A percentile compares a stretch with the other conserved stretches of the same genome.
Conservation (phyloP, 2,888 invertebrate genomes). For the Plagiodera versicolora region DNA sequence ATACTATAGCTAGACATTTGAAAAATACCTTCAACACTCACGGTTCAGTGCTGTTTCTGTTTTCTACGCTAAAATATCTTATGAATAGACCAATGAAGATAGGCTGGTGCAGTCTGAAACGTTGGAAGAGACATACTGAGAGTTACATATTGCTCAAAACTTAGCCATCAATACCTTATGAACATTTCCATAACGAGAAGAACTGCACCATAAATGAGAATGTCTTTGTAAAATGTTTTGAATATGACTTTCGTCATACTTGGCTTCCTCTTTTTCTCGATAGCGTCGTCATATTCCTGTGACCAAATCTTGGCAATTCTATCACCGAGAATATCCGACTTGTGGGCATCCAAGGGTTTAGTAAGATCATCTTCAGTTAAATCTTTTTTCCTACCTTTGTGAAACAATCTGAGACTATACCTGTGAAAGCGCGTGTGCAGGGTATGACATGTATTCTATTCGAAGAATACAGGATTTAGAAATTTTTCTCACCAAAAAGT, state of each 20-base stretch:
- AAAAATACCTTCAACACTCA: conserved; percentile 28
- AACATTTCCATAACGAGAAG: conserved; percentile 61
- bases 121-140: neutral
- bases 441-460: too few relatives aligned
- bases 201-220: conserved; percentile 61
- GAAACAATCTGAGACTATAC: conserved; percentile 42
- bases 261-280: conserved; percentile 56
- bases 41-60: conserved; percentile 41
- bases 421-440: neutral
- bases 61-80: conserved; percentile 57
- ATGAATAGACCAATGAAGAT: conserved; percentile 59
- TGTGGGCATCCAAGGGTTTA: conserved; percentile 65
- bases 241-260: conserved; percentile 61
- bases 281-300: conserved; percentile 58
- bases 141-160: too few relatives aligned
- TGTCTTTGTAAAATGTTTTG: conserved; percentile 61
- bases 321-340: conserved; percentile 62
- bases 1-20: neutral
- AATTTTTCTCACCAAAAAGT: conserved; percentile 44
- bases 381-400: conserved; percentile 43
- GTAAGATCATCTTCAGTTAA: conserved; percentile 62
- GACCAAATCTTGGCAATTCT: conserved; percentile 64
- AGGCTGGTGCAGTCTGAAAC: conserved; percentile 58
- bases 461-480: too few relatives aligned
- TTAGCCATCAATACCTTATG: conserved; percentile 36